Base-by-base conservation (phyloP, 1,140 invertebrate genomes). In the Battus philenor region DNA sequence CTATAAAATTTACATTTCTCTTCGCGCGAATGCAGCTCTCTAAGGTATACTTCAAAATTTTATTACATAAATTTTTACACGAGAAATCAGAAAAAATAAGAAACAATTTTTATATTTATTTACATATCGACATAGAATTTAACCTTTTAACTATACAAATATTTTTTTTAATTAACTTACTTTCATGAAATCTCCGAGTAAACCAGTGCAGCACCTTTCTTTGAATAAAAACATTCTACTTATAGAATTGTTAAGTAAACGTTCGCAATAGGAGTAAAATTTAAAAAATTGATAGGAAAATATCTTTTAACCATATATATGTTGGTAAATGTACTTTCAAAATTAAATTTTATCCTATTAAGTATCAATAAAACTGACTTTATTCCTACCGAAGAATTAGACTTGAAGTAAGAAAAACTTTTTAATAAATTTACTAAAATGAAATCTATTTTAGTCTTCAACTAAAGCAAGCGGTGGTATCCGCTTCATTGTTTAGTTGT, bases 1-100 rank as follows among this genome's bases (percentile, higher is more conserved):
- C 76, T 80, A 80, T 78, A 82, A 71, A 83, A 80, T 77, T 65
- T 79, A 82, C 78, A 79, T 68, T 60, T 43, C 44, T 51, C 48
- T 56, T 68, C 58, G 64, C 70, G 61, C 64, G 51, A 59, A 67
- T 79, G 73, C 72, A 73, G 66, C 63, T 51, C 62, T 57, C 62
- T 73, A 70, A 55, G 49, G 53, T 66, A 66, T 57, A 57, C 45
- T 65, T 66, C 41, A 53, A 51, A 51, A 52, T 48, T 53, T 46
- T 55, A 64, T 59, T 58, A 59, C 54, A 67, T 60, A 64, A n/a
- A 55, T 66, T 56, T 77, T 68, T 71, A 80, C 68, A 81, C 59
- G 62, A 63, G 65, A 69, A 66, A 80, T 66, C 74, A 63, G 65
- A 66, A 71, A 68, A 64, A 54, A 62, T 63, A 58, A 38, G 47